phyloP scores from a whole-genome alignment of 92 coral and sea anemone genomes.

The Actinostola sp. region DNA sequence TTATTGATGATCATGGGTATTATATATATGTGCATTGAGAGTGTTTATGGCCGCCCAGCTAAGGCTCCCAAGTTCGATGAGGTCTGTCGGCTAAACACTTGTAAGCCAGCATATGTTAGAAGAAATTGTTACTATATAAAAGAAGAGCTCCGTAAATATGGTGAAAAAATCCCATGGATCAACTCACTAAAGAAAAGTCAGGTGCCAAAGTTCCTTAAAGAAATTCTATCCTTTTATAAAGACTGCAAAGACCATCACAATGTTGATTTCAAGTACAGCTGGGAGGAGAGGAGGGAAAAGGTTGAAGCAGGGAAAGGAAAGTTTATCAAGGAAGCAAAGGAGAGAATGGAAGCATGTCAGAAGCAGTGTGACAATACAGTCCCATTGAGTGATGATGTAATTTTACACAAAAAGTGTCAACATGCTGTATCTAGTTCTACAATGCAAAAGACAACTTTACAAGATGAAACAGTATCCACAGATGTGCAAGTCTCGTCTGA shows the following conservation, averaged over 20 bases:
- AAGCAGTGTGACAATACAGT: neutral
- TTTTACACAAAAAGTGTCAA: constrained; percentile 14
- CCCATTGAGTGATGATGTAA: neutral
- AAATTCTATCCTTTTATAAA: constrained; percentile 37
- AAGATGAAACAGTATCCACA: neutral
- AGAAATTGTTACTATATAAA: neutral
- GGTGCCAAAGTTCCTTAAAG: constrained; percentile 1
- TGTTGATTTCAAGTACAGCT: constrained; percentile 34
- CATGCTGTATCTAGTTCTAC: neutral
- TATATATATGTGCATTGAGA: constrained; percentile 43
- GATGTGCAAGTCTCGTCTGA: neutral
- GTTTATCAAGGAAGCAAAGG: constrained; percentile 56
- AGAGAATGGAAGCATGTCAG: constrained; percentile 27
- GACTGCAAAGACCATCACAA: constrained; percentile 33
- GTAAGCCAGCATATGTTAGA: neutral
- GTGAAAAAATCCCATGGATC: constrained; percentile 76
- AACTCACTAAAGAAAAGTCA: constrained; percentile 16
- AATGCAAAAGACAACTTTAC: neutral
- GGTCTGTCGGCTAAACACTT: constrained; percentile 24
- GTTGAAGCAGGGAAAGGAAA: constrained; percentile 20
- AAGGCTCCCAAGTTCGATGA: constrained; percentile 16
- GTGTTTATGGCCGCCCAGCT: neutral
- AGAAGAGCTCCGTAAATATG: constrained; percentile 44
- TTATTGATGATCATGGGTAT: constrained; percentile 9
- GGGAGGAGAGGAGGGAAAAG: constrained; percentile 50